Conservation (phyloP, 2,113 vertebrate genomes). For the Ascaphus truei region DNA sequence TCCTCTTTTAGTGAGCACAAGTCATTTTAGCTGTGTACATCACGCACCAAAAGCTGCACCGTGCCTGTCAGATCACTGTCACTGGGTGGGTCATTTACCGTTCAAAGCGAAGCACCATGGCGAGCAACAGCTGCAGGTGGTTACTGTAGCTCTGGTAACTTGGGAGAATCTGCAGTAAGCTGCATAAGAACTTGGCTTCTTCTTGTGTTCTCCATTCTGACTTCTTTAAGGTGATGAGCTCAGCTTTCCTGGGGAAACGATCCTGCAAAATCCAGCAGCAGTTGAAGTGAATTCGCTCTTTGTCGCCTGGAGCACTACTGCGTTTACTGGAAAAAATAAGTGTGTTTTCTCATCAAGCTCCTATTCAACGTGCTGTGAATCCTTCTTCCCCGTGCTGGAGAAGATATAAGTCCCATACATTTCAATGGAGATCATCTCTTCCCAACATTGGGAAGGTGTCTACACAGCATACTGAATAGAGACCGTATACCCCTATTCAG, state of each 20-base stretch:
- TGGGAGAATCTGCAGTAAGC: slow-evolving; percentile 38
- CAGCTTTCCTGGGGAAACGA: slow-evolving; percentile 47
- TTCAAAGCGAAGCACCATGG: slow-evolving; percentile 57
- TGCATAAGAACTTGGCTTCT: slow-evolving; percentile 47
- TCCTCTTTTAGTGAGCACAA: no score
- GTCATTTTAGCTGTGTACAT: no score
- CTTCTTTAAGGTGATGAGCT: slow-evolving; percentile 49
- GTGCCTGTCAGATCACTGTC: no score
- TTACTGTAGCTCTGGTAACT: slow-evolving; percentile 44
- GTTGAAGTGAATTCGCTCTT: background rate
- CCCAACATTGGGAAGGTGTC: background rate
- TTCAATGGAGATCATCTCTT: no score
- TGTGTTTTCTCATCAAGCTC: background rate
- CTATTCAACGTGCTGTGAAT: background rate
- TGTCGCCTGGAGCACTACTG: background rate
- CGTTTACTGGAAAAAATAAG: no score
- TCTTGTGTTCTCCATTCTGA: slow-evolving; percentile 45
- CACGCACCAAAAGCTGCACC: no score
- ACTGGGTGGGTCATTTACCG: no score
- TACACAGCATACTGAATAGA: no score
- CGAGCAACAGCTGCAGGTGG: slow-evolving; percentile 48
- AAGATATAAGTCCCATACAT: background rate
- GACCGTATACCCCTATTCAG: no score
- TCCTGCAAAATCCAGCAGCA: slow-evolving; percentile 51
- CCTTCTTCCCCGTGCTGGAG: background rate